These are phyloP conservation scores for Stenopsyche tienmushanensis DNA, from an alignment of 1,140 invertebrate genomes.

Conservation along the genomic window DNA sequence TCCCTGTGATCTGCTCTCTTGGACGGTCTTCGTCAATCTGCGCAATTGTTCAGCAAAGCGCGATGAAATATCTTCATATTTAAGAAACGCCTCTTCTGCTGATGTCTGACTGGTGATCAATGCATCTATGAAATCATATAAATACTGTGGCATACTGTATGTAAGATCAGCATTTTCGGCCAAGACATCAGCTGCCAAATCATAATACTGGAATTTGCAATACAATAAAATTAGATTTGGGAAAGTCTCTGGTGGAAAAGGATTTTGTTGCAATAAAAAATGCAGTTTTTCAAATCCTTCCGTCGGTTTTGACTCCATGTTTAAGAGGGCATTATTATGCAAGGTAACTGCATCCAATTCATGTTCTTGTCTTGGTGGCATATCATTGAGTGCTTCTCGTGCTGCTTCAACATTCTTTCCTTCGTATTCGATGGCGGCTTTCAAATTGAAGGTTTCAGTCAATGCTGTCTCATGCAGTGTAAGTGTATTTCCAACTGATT, in stretches of 20 bases:
- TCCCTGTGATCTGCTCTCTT: slow-evolving; percentile 84
- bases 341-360: slow-evolving; percentile 97
- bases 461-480: slow-evolving; percentile 95
- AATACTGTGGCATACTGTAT: slow-evolving; percentile 90
- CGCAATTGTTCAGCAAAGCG: slow-evolving; percentile 88
- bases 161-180: slow-evolving; percentile 98
- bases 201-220: slow-evolving; percentile 97
- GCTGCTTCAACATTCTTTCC: slow-evolving; percentile 92
- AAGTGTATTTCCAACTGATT: slow-evolving; percentile 96
- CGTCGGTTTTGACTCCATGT: slow-evolving; percentile 82
- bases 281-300: slow-evolving; percentile 97
- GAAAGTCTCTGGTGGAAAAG: slow-evolving; percentile 97
- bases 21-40: slow-evolving; percentile 90
- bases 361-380: slow-evolving; percentile 95
- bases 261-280: slow-evolving; percentile 93
- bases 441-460: slow-evolving; percentile 98
- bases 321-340: slow-evolving; percentile 96
- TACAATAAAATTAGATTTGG: slow-evolving; percentile 94
- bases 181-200: slow-evolving; percentile 95
- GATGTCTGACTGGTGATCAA: slow-evolving; percentile 97
- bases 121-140: slow-evolving; percentile 90
- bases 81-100: slow-evolving; percentile 94
- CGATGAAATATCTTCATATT: slow-evolving; percentile 93
- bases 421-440: slow-evolving; percentile 98
- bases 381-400: slow-evolving; percentile 92